A percentile compares a stretch with the other conserved stretches of the same genome.
phyloP scores from a whole-genome alignment of 1,140 invertebrate species.

The Halictus rubicundus region DNA sequence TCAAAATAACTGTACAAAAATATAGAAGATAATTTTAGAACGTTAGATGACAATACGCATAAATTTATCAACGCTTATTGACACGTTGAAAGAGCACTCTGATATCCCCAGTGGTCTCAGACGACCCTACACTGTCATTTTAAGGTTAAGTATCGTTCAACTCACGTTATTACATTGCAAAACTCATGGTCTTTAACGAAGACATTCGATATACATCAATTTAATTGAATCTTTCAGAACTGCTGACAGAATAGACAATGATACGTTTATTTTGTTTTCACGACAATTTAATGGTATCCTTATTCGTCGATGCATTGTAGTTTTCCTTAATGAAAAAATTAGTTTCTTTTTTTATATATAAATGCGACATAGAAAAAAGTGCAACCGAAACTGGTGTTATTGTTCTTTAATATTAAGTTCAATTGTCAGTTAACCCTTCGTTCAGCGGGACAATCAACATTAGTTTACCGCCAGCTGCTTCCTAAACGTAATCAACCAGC shows the following conservation, averaged over 20 bases:
- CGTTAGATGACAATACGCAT: neutral
- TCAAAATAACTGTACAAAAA: too few relatives aligned
- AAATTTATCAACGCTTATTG: neutral
- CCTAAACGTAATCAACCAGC: slow-evolving; percentile 38
- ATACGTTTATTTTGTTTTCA: neutral
- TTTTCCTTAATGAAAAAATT: neutral
- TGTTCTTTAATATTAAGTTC: slow-evolving; percentile 57
- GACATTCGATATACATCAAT: neutral
- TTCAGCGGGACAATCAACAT: slow-evolving; percentile 61
- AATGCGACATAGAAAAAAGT: slow-evolving; percentile 17
- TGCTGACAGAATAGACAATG: neutral
- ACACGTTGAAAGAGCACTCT: neutral
- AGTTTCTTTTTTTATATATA: neutral
- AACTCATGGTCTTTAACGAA: neutral
- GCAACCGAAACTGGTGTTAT: slow-evolving; percentile 27
- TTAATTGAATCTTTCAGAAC: neutral
- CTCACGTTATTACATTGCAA: slow-evolving; percentile 3
- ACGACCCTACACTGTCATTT: neutral
- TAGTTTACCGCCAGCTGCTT: slow-evolving; percentile 65
- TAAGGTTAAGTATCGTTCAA: neutral
- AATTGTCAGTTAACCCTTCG: slow-evolving; percentile 71
- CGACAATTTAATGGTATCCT: too few relatives aligned
- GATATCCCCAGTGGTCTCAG: neutral
- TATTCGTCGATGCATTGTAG: too few relatives aligned
- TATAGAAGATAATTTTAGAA: too few relatives aligned